These are phyloP conservation scores for Drosophila repleta DNA, from an alignment of 1,140 invertebrate genomes.

Conservation along the genomic window DNA sequence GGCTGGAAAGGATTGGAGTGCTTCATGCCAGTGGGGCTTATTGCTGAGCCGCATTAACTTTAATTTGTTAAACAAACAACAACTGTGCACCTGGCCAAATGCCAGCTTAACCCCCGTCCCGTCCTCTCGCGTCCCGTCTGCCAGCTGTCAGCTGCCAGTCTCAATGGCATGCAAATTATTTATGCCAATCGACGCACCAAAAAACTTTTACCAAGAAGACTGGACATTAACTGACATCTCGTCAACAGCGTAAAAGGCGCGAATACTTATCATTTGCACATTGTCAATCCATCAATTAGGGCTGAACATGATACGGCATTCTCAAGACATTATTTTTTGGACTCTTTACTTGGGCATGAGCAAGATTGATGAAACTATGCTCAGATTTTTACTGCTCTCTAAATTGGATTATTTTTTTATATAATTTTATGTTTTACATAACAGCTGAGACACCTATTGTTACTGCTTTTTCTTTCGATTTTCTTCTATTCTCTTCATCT, in stretches of 20 bases:
- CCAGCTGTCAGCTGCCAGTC: conserved; percentile 40
- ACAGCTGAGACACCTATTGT: too few species aligned
- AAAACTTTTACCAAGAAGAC: background rate
- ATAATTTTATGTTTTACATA: too few species aligned
- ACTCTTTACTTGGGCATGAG: too few species aligned
- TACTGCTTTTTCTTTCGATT: too few species aligned
- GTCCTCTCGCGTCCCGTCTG: conserved; percentile 18
- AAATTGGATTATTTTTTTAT: too few species aligned
- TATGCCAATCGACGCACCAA: conserved; percentile 36
- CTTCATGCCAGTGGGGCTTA: conserved; percentile 44
- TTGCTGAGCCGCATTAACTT: conserved; percentile 74
- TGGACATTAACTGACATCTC: background rate
- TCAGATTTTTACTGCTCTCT: too few species aligned
- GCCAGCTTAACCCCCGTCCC: conserved; percentile 4
- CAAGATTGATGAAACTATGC: too few species aligned
- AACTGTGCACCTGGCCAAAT: conserved; percentile 40
- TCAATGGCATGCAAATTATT: conserved; percentile 50
- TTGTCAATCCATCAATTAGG: conserved; percentile 22
- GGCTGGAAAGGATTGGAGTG: conserved; percentile 58
- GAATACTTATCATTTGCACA: conserved; percentile 22
- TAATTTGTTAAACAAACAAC: conserved; percentile 76
- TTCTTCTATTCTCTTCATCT: too few species aligned
- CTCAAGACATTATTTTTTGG: too few species aligned
- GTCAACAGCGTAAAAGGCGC: conserved; percentile 9
- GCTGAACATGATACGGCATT: background rate